Evolutionary conservation across 1,140 invertebrate genomes (phyloP).

Genomic region (Leptopilina clavipes): DNA sequence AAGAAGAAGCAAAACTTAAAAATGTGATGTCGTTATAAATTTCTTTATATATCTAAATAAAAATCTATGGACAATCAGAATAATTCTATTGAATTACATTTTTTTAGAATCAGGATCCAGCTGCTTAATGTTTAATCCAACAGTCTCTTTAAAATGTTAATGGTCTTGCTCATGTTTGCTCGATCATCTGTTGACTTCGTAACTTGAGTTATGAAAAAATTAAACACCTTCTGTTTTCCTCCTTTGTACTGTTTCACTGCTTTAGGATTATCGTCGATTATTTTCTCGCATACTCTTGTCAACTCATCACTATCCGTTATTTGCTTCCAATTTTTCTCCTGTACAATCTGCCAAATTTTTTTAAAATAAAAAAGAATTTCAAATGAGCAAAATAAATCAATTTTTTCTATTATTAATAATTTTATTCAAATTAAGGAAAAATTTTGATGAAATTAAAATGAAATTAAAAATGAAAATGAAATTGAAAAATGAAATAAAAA

Average conservation of each 20-base stretch:
- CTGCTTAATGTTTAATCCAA: neutral
- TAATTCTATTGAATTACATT: slow-evolving; percentile 40
- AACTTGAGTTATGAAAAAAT: slow-evolving; percentile 78
- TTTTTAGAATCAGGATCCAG: neutral
- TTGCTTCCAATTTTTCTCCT: slow-evolving; percentile 79
- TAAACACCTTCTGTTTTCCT: slow-evolving; percentile 83
- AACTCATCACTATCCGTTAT: slow-evolving; percentile 80
- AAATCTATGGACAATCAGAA: slow-evolving; percentile 13
- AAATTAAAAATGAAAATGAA: no score
- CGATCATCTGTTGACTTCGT: slow-evolving; percentile 77
- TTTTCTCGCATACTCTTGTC: slow-evolving; percentile 77
- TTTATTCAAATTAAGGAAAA: no score
- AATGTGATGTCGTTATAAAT: slow-evolving; percentile 11
- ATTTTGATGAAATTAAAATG: no score
- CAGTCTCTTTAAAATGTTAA: slow-evolving; percentile 77
- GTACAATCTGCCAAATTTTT: slow-evolving; percentile 75
- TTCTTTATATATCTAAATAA: slow-evolving; percentile 28
- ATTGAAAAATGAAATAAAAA: no score
- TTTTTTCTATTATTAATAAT: neutral
- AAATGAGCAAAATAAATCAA: neutral
- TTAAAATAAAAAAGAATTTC: slow-evolving; percentile 32
- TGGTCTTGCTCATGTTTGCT: slow-evolving; percentile 80
- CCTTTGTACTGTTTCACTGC: slow-evolving; percentile 79
- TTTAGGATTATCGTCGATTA: slow-evolving; percentile 81
- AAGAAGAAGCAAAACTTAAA: slow-evolving; percentile 7